These are phyloP conservation scores for Drosophila neotestacea DNA, from an alignment of 2,888 invertebrate genomes.

Conservation along the genomic window DNA sequence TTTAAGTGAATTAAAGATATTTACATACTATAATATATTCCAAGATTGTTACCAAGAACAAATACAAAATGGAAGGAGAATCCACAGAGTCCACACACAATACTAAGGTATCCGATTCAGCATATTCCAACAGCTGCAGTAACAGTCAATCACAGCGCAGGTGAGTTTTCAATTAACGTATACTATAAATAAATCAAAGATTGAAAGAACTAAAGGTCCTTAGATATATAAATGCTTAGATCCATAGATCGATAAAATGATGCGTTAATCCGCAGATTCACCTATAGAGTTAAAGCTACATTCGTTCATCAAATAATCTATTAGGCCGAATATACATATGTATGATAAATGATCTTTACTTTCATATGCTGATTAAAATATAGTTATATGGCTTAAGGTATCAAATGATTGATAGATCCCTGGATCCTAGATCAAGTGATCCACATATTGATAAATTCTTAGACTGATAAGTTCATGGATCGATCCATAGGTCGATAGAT, in stretches of 20 bases:
- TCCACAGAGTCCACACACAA: conserved; percentile 83
- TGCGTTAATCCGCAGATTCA: too few relatives aligned
- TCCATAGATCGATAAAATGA: too few relatives aligned
- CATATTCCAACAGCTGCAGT: conserved; percentile 92
- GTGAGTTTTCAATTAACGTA: conserved; percentile 85
- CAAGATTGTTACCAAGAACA: background rate
- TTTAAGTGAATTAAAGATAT: conserved; percentile 1
- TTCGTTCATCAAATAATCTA: too few relatives aligned
- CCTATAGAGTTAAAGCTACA: too few relatives aligned
- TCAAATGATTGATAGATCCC: background rate
- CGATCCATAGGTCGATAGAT: too few relatives aligned
- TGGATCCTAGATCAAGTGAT: background rate
- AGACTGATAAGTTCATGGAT: too few relatives aligned
- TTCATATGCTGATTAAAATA: too few relatives aligned
- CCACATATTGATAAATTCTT: too few relatives aligned
- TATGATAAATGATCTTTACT: too few relatives aligned
- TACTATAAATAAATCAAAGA: background rate
- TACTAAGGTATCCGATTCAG: conserved; percentile 89
- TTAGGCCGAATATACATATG: too few relatives aligned
- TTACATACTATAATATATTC: background rate
- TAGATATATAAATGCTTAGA: too few relatives aligned
- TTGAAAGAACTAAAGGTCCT: too few relatives aligned
- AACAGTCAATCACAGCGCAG: conserved; percentile 93
- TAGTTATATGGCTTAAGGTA: background rate
- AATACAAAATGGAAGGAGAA: conserved; percentile 82